Conservation (phyloP, 2,888 invertebrate genomes). For the Arge pagana region DNA sequence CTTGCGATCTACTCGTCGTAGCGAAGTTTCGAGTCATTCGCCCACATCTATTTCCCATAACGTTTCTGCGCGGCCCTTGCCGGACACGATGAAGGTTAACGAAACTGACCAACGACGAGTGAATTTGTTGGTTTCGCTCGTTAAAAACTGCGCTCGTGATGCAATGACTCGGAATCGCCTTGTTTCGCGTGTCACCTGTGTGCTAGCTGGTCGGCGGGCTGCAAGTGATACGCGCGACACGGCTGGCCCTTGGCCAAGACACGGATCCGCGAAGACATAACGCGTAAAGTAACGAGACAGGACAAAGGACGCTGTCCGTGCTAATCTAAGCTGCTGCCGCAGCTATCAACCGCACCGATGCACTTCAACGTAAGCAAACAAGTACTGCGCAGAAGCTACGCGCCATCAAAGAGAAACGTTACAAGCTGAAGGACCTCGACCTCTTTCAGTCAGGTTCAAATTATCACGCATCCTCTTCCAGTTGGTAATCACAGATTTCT, state of each 20-base stretch:
- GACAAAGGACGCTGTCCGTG: not conserved
- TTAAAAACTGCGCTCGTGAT: too few relatives aligned
- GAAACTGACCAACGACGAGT: too few relatives aligned
- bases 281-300: conserved; percentile 7
- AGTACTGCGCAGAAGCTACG: not conserved
- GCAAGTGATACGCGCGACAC: not conserved
- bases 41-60: too few relatives aligned
- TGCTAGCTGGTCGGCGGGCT: too few relatives aligned
- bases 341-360: not conserved
- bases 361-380: not conserved
- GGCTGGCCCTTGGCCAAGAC: conserved; percentile 16
- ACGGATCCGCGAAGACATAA: not conserved
- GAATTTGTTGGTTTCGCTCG: too few relatives aligned
- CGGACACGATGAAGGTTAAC: too few relatives aligned
- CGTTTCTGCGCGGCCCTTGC: too few relatives aligned
- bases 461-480: conserved; percentile 1
- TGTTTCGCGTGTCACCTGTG: too few relatives aligned
- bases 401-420: conserved; percentile 20
- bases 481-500: too few relatives aligned
- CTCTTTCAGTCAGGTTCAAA: conserved; percentile 21
- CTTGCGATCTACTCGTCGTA: too few relatives aligned
- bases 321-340: not conserved
- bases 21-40: too few relatives aligned
- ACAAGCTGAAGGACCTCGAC: conserved; percentile 10
- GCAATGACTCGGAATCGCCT: too few relatives aligned